A percentile compares a stretch with the other conserved stretches of the same genome.
Conservation (phyloP, 2,888 invertebrate species). For the Drosophila hamatofila region DNA sequence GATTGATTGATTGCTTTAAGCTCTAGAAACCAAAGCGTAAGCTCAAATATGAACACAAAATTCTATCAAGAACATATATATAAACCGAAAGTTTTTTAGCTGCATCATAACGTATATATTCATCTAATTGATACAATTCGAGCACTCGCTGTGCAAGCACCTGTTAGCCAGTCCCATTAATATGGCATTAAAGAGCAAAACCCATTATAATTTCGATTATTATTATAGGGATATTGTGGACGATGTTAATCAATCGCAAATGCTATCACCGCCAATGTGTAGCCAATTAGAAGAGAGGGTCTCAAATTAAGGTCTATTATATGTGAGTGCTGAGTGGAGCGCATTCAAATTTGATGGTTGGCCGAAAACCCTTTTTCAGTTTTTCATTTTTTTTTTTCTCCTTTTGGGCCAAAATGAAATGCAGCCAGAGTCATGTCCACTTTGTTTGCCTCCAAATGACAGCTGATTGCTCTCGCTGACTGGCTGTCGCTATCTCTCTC, state of each 20-base stretch:
- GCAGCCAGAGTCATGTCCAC: slow-evolving; percentile 74
- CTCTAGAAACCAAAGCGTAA: too few relatives aligned
- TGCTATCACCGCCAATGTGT: slow-evolving; percentile 36
- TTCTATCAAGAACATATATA: neutral
- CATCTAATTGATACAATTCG: neutral
- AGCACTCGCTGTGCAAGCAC: neutral
- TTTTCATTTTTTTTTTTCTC: neutral
- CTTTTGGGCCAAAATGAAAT: slow-evolving; percentile 48
- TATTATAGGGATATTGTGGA: slow-evolving; percentile 6
- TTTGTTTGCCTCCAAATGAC: slow-evolving; percentile 80
- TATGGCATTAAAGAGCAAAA: neutral
- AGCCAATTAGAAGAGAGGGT: slow-evolving; percentile 36
- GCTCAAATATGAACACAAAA: neutral
- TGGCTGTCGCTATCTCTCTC: neutral
- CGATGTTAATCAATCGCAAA: slow-evolving; percentile 50
- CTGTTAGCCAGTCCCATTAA: slow-evolving; percentile 2
- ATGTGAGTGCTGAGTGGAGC: slow-evolving; percentile 46
- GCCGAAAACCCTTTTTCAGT: slow-evolving; percentile 50
- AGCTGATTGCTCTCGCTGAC: slow-evolving; percentile 69
- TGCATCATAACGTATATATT: neutral
- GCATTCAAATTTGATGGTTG: slow-evolving; percentile 51
- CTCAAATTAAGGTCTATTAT: slow-evolving; percentile 32
- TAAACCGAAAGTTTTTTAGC: neutral
- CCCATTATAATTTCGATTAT: slow-evolving; percentile 1
- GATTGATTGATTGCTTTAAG: too few relatives aligned